These are phyloP conservation scores for Tringa solitaria DNA, from an alignment of 2,113 vertebrate genomes.

Conservation along the genomic window DNA sequence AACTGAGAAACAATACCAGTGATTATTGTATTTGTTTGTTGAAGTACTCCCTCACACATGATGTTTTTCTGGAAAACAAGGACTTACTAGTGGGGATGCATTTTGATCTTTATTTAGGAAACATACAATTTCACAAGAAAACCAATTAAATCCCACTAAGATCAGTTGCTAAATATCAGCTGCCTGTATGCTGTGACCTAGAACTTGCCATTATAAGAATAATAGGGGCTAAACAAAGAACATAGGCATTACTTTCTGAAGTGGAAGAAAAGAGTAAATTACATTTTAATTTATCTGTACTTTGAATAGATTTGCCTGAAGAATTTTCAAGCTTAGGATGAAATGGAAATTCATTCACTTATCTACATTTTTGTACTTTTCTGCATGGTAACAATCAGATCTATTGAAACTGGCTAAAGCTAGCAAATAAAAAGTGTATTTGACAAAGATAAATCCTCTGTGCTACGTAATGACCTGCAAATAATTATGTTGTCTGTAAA, in stretches of 20 bases:
- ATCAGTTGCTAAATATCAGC: constrained; percentile 9
- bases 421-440: constrained; percentile 19
- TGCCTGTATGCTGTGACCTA: constrained; percentile 15
- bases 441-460: constrained; percentile 18
- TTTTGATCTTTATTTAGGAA: constrained; percentile 5
- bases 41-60: neutral
- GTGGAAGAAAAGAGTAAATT: constrained; percentile 46
- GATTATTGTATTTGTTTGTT: neutral
- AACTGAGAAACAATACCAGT: neutral
- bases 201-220: constrained; percentile 3
- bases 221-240: constrained; percentile 39
- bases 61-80: neutral
- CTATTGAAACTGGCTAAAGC: neutral
- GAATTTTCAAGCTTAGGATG: constrained; percentile 10
- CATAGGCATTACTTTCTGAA: constrained; percentile 14
- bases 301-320: constrained; percentile 47
- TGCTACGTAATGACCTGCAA: neutral
- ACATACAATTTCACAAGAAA: neutral
- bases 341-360: constrained; percentile 46
- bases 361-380: constrained; percentile 2
- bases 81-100: neutral
- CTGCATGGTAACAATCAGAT: constrained; percentile 1
- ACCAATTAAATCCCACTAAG: constrained; percentile 8
- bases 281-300: constrained; percentile 29
- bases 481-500: constrained; percentile 2